phyloP scores from a whole-genome alignment of 1,140 invertebrate genomes.

The Drosophila mauritiana region DNA sequence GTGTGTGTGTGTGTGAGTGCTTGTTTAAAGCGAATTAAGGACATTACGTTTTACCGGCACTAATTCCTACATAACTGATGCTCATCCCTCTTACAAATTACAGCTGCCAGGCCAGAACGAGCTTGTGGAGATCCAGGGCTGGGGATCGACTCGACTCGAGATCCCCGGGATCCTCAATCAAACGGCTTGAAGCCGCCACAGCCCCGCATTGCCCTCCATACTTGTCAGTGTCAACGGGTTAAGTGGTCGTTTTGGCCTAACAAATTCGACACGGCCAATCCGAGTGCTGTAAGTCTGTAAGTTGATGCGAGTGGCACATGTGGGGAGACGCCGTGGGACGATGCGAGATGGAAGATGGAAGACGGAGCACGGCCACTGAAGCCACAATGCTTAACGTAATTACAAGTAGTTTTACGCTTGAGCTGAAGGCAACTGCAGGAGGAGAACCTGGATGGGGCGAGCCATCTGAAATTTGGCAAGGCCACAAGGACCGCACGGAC shows the following conservation, averaged over 20 bases:
- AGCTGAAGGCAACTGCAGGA: slow-evolving; percentile 23
- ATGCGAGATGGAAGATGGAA: not conserved
- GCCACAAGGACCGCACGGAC: slow-evolving; percentile 9
- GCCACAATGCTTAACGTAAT: slow-evolving; percentile 76
- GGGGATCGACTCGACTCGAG: not conserved
- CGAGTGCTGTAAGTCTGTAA: not conserved
- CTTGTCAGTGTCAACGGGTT: slow-evolving; percentile 31
- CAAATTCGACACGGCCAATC: slow-evolving; percentile 33
- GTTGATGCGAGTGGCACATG: not conserved
- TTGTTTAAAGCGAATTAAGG: slow-evolving; percentile 35
- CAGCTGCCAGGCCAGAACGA: not conserved
- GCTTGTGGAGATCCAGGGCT: slow-evolving; percentile 10
- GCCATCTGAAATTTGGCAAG: slow-evolving; percentile 42
- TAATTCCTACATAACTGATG: slow-evolving; percentile 45
- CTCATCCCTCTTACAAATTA: slow-evolving; percentile 35
- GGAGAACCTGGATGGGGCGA: slow-evolving; percentile 3
- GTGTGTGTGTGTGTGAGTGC: slow-evolving; percentile 10
- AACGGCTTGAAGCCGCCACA: no score
- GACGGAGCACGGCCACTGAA: slow-evolving; percentile 27
- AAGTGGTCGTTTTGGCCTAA: slow-evolving; percentile 28
- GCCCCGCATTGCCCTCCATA: not conserved
- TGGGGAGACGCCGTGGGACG: not conserved
- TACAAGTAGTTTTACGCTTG: slow-evolving; percentile 74
- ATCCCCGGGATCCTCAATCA: slow-evolving; percentile 12
- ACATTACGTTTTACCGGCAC: slow-evolving; percentile 41